phyloP scores from a whole-genome alignment of 1,140 invertebrate genomes.

The Batillaria attramentaria region DNA sequence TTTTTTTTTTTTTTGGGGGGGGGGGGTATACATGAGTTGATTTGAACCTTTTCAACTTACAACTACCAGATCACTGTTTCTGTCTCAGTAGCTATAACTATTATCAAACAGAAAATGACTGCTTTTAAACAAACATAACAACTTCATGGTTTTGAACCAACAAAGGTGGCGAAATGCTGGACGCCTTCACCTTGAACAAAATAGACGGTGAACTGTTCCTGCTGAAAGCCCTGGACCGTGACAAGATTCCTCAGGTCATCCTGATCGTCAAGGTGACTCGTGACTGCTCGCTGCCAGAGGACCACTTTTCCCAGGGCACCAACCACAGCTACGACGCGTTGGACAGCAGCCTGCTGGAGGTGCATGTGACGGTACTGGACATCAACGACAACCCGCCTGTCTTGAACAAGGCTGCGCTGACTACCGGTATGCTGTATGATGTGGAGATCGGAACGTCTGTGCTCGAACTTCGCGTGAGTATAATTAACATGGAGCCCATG shows the following conservation, averaged over 20 bases:
- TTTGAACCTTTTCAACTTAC: no score
- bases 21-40: no score
- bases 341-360: conserved; percentile 23
- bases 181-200: conserved; percentile 20
- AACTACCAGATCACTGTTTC: no score
- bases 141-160: no score
- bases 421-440: conserved; percentile 31
- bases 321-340: conserved; percentile 7
- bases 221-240: conserved; percentile 25
- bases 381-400: conserved; percentile 44
- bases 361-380: conserved; percentile 31
- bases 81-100: no score
- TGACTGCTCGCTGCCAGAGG: conserved; percentile 20
- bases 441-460: conserved; percentile 6
- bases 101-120: no score
- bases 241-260: not conserved
- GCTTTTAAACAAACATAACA: no score
- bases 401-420: conserved; percentile 7
- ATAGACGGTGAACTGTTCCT: conserved; percentile 21
- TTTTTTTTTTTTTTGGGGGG: no score
- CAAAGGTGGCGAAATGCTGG: conserved; percentile 30
- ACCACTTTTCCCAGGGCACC: conserved; percentile 22
- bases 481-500: no score
- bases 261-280: conserved; percentile 12
- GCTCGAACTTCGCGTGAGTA: no score